Evolutionary conservation across 2,888 invertebrate genomes (phyloP), one percentile per base, ranked within the genome.

Genomic region (Tholera decimalis): DNA sequence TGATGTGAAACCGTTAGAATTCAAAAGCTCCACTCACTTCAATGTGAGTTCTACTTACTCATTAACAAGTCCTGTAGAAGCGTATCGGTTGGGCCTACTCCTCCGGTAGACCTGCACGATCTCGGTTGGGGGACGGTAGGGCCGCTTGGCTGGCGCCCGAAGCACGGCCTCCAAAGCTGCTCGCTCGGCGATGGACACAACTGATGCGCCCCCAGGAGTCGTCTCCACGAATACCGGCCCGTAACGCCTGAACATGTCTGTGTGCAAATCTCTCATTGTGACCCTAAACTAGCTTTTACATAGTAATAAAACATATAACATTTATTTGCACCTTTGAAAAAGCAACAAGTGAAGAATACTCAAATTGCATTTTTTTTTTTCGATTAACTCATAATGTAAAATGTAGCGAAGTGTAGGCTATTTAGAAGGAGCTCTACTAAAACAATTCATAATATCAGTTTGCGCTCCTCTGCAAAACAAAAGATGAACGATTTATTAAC

Each of bases 111-210:
- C 96, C 51, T 97, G 97, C 26, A 98, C 97, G 77, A 98, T 97
- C 92, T 98, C 98, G 1, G 98, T 98, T 35, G 98, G 97, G 13
- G 98, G 98, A 20, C 98, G 96, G 83, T 97, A 96, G 0, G 98
- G 98, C 83, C 97, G 97, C 87, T 97, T 97, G 72, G 97, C 97
- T 13, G 97, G 96, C 69, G 97, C 96, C 77, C 96, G 96, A n/a
- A 98, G 93, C 18, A 98, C 97, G 33, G 96, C 96, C 85, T 98
- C 98, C 73, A 98, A 97, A 75, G 98, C 98, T 1, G 92, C 91
- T 37, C 96, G 96, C 56, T 97, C 97, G 30, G 97, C 97, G 56
- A 98, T 93, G 76, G 97, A 98, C 47, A 98, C 96, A 55, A 98
- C 96, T 37, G 97, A 97, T 66, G 96, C 94, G 85, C 97, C 97